A percentile compares a stretch with the other conserved stretches of the same genome.
phyloP scores from a whole-genome alignment of 2,797 vertebrate genomes.

The Poeciliopsis turneri region DNA sequence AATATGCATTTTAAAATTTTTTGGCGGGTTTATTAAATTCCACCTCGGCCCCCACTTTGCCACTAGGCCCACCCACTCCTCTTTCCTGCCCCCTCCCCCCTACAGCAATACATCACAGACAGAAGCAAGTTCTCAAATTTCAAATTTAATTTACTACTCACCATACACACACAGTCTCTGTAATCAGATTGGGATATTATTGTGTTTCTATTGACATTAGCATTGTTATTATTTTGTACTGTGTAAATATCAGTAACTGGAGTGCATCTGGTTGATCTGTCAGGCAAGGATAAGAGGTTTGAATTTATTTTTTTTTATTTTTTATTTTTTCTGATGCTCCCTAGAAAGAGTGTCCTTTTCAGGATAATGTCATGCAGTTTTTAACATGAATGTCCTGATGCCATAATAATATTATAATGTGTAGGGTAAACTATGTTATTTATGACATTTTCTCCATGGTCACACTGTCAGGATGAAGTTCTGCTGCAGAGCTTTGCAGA shows the following conservation, averaged over 20 bases:
- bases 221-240: conserved; percentile 83
- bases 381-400: conserved; percentile 53
- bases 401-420: conserved; percentile 55
- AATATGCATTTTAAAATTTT: conserved; percentile 87
- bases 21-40: conserved; percentile 86
- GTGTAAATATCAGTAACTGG: conserved; percentile 83
- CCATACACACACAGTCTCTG: conserved; percentile 70
- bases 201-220: conserved; percentile 88
- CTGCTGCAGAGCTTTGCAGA: neutral
- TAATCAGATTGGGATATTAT: conserved; percentile 85
- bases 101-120: conserved; percentile 81
- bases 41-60: conserved; percentile 48
- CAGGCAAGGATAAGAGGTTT: conserved; percentile 70
- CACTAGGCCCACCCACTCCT: conserved; percentile 9
- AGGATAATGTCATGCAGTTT: conserved; percentile 70
- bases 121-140: conserved; percentile 86
- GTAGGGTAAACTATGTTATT: conserved; percentile 48
- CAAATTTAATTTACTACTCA: conserved; percentile 85
- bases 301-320: conserved; percentile 55
- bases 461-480: conserved; percentile 29
- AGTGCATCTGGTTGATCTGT: conserved; percentile 65
- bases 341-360: conserved; percentile 47
- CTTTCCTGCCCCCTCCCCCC: conserved; percentile 44
- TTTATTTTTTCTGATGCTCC: conserved; percentile 55
- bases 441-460: conserved; percentile 43